phyloP scores from a whole-genome alignment of 2,113 vertebrate genomes.

The Lagenorhynchus albirostris region DNA sequence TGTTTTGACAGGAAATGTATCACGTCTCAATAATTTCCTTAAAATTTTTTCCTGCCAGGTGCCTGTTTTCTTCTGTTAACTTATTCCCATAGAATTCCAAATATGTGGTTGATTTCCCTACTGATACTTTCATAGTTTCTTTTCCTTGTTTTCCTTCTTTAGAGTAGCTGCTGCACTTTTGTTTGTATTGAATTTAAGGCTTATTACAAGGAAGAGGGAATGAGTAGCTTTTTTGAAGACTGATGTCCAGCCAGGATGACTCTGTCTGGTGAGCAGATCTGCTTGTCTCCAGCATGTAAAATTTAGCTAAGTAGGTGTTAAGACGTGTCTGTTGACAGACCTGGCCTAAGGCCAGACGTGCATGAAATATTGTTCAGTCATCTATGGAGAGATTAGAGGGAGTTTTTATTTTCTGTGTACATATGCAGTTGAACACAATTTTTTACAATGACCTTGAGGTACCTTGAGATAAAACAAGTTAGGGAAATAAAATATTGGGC shows the following conservation, averaged over 20 bases:
- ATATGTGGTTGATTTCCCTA: conserved; percentile 54
- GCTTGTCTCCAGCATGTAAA: neutral
- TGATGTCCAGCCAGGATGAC: neutral
- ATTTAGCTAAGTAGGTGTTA: neutral
- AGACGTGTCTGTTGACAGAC: neutral
- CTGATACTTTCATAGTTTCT: neutral
- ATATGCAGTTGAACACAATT: neutral
- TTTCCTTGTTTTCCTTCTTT: neutral
- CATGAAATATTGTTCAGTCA: neutral
- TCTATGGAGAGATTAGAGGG: neutral
- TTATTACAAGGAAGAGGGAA: neutral
- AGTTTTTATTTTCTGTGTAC: neutral
- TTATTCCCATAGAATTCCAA: conserved; percentile 68
- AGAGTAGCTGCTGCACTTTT: neutral
- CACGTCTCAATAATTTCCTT: conserved; percentile 76
- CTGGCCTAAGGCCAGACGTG: neutral
- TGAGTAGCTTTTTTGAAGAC: conserved; percentile 20
- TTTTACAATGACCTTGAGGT: neutral
- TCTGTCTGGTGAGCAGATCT: neutral
- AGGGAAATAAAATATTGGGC: neutral
- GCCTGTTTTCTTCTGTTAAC: conserved; percentile 63
- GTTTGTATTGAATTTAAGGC: neutral
- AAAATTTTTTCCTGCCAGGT: conserved; percentile 72
- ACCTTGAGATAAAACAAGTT: conserved; percentile 19
- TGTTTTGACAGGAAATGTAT: conserved; percentile 74